Conservation (phyloP, 2,888 invertebrate genomes). For the Phaonia tiefii region DNA sequence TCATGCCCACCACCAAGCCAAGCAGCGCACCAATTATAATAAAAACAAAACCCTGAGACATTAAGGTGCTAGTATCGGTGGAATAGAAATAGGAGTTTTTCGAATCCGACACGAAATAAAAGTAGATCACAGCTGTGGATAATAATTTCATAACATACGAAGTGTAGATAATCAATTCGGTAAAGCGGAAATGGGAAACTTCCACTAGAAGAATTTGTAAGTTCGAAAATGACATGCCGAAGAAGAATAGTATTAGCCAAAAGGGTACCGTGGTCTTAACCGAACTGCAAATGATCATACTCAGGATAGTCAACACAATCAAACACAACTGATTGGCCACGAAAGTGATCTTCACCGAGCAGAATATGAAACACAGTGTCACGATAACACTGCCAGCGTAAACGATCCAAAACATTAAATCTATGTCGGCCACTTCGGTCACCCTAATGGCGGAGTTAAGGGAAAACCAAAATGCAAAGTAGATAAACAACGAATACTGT, state of each 20-base stretch:
- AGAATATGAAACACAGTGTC: slow-evolving; percentile 70
- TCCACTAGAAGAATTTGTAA: slow-evolving; percentile 75
- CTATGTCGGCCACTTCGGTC: slow-evolving; percentile 70
- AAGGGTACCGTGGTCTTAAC: slow-evolving; percentile 71
- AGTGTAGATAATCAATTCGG: slow-evolving; percentile 73
- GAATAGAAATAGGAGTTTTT: slow-evolving; percentile 77
- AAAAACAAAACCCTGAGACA: slow-evolving; percentile 77
- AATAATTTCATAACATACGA: slow-evolving; percentile 74
- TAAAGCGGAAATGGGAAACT: slow-evolving; percentile 74
- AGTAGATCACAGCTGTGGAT: slow-evolving; percentile 73
- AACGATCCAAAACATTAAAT: slow-evolving; percentile 75
- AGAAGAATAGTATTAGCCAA: slow-evolving; percentile 75
- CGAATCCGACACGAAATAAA: slow-evolving; percentile 75
- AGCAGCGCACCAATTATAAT: slow-evolving; percentile 75
- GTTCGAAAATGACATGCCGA: slow-evolving; percentile 74
- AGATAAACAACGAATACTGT: slow-evolving; percentile 76
- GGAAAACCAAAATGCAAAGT: slow-evolving; percentile 76
- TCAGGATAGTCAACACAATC: slow-evolving; percentile 72
- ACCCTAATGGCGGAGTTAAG: slow-evolving; percentile 74
- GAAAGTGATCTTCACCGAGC: slow-evolving; percentile 75
- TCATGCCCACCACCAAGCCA: slow-evolving; percentile 76
- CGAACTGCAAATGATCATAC: slow-evolving; percentile 74
- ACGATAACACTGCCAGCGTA: slow-evolving; percentile 72
- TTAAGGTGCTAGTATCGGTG: slow-evolving; percentile 74
- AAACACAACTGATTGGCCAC: slow-evolving; percentile 71